phyloP scores from a whole-genome alignment of 2,113 vertebrate genomes.

The rat (Rattus norvegicus) region GRCr8 NC_086019.1:229732501-229733000 shows the following conservation, averaged over 20 bases:
- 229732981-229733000: slow-evolving; percentile 7
- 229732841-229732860: neutral
- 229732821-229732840: slow-evolving; percentile 8
- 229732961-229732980: neutral
- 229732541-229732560: neutral
- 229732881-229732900: neutral
- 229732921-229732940: neutral
- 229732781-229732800: slow-evolving; percentile 30
- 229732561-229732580: neutral
- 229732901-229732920: neutral
- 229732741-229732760: slow-evolving; percentile 40
- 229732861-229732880: neutral
- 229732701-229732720: slow-evolving; percentile 21
- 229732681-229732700: neutral
- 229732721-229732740: slow-evolving; percentile 24
- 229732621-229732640: neutral
- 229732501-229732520: neutral
- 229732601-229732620: neutral
- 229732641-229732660: slow-evolving; percentile 7
- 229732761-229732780: neutral
- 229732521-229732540: neutral
- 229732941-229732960: neutral
- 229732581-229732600: neutral
- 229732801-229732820: neutral
- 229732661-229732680: neutral